Conservation (phyloP, 2,797 vertebrate genomes). For the Malurus leucopterus region DNA sequence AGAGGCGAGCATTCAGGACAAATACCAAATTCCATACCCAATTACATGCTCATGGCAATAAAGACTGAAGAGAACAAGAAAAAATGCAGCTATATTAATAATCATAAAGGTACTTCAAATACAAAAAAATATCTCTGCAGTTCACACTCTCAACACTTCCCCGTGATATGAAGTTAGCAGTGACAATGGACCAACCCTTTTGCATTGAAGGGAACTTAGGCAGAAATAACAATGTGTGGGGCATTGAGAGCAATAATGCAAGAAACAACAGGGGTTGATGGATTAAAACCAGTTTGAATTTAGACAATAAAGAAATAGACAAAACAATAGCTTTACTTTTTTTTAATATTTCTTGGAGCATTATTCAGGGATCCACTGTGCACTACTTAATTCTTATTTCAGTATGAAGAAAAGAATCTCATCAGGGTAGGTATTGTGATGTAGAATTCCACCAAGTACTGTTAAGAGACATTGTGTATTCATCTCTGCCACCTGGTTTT, state of each 20-base stretch:
- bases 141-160: slow-evolving; percentile 5
- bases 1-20: background rate
- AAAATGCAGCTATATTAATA: slow-evolving; percentile 21
- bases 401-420: slow-evolving; percentile 38
- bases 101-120: background rate
- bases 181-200: slow-evolving; percentile 18
- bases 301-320: slow-evolving; percentile 34
- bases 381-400: slow-evolving; percentile 34
- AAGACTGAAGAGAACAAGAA: slow-evolving; percentile 7
- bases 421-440: slow-evolving; percentile 23
- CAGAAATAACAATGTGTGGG: slow-evolving; percentile 57
- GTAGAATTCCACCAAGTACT: slow-evolving; percentile 21
- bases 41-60: slow-evolving; percentile 4
- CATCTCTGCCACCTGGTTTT: slow-evolving; percentile 51
- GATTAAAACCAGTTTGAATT: slow-evolving; percentile 53
- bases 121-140: background rate
- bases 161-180: slow-evolving; percentile 1
- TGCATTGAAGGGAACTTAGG: slow-evolving; percentile 57
- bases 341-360: slow-evolving; percentile 37
- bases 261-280: slow-evolving; percentile 50
- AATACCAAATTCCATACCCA: slow-evolving; percentile 14
- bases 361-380: background rate
- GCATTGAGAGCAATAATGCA: slow-evolving; percentile 33
- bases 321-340: slow-evolving; percentile 28
- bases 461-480: slow-evolving; percentile 12